Evolutionary conservation across 2,113 vertebrate species (phyloP).

Genomic region (Pedionomus torquatus): DNA sequence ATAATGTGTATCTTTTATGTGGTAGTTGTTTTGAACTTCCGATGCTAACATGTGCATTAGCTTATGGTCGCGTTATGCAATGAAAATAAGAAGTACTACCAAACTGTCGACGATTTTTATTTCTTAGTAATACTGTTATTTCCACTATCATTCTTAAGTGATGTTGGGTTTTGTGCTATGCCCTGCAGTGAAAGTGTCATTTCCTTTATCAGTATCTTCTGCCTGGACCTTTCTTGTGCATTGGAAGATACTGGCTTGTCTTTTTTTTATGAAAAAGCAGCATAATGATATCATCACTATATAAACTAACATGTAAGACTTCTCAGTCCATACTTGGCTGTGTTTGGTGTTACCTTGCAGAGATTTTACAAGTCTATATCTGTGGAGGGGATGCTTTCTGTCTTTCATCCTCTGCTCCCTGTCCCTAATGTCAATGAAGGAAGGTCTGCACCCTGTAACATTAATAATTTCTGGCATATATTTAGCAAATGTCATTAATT

Average conservation of each 20-base stretch:
- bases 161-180: fast-evolving
- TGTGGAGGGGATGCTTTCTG: not conserved
- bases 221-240: not conserved
- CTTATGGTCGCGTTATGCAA: not conserved
- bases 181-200: not conserved
- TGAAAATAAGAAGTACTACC: not conserved
- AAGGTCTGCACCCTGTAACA: slow-evolving; percentile 17
- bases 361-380: not conserved
- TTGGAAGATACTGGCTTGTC: not conserved
- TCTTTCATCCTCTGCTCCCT: not conserved
- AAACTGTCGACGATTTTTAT: not conserved
- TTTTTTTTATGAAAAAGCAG: not conserved
- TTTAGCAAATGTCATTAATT: slow-evolving; percentile 36
- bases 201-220: not conserved
- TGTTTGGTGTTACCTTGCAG: not conserved
- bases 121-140: not conserved
- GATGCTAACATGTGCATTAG: not conserved
- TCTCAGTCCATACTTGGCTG: not conserved
- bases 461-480: slow-evolving; percentile 35
- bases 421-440: not conserved
- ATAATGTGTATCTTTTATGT: not conserved
- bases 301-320: not conserved
- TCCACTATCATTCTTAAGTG: not conserved
- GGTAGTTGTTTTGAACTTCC: not conserved
- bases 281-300: not conserved